A percentile compares a stretch with the other conserved stretches of the same genome.
These are phyloP conservation scores for Keiferia lycopersicella DNA, from an alignment of 2,888 invertebrate species.

Conservation along the genomic window DNA sequence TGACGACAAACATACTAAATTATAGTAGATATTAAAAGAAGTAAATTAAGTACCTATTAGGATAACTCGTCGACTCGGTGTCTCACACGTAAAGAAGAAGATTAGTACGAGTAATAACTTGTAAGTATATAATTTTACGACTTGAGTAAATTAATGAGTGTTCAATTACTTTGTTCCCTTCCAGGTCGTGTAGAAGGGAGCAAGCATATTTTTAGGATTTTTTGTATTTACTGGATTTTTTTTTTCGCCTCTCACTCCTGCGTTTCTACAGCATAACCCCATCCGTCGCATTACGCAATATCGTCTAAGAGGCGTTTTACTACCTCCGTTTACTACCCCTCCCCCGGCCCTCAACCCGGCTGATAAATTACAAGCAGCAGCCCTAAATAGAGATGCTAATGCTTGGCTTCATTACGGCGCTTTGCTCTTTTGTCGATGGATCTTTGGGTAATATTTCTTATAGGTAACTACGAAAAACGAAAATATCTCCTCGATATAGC, in stretches of 20 bases:
- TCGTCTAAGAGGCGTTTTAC: slow-evolving; percentile 25
- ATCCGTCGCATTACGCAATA: slow-evolving; percentile 20
- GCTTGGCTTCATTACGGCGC: slow-evolving; percentile 9
- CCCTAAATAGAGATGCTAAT: slow-evolving; percentile 25
- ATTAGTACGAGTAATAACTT: too few relatives aligned
- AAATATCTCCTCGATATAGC: too few relatives aligned
- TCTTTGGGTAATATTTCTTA: background rate
- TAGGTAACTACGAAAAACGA: too few relatives aligned
- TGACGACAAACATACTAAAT: background rate
- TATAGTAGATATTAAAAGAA: too few relatives aligned
- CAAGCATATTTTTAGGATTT: too few relatives aligned
- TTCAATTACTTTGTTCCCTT: too few relatives aligned
- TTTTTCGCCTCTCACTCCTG: background rate
- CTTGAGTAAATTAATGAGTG: too few relatives aligned
- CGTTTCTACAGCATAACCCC: background rate
- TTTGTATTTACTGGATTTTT: background rate
- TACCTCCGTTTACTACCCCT: slow-evolving; percentile 23
- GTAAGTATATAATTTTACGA: too few relatives aligned
- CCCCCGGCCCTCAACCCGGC: background rate
- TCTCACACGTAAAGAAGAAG: too few relatives aligned
- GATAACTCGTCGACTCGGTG: too few relatives aligned
- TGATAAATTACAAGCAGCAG: slow-evolving; percentile 8
- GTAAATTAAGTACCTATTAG: too few relatives aligned
- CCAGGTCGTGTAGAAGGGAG: too few relatives aligned
- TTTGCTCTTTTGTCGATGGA: background rate